Base-by-base conservation (phyloP, 2,888 invertebrate species). In the Meiosimyza platycephala region DNA sequence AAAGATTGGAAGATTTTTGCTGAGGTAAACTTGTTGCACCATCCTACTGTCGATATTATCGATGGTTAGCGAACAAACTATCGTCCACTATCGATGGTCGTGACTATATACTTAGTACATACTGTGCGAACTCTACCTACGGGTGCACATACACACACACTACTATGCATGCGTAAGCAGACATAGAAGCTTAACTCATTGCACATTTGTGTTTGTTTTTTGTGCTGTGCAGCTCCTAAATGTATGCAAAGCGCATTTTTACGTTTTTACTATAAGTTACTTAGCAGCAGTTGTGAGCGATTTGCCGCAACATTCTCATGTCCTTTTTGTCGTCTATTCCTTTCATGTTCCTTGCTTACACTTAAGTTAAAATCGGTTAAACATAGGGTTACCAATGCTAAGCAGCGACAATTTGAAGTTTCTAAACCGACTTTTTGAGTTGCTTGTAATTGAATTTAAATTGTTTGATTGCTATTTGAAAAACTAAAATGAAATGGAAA, bases 381-480 rank as follows among this genome's bases (percentile, higher is more conserved):
- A 66, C n/a, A 51, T 51, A 22, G 40, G 40, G 40, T 40, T 40
- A 5, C 40, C 40, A 40, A 40, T 48, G 65, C 22, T 51, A n/a
- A 22, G 6, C 22, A 15, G 52, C 65, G 28, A 70, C 62, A 52
- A 62, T 70, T 70, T 40, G 9, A 64, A 57, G 22, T 67, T 63
- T 50, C 59, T 48, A 64, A 73, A 57, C 55, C 64, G n/a, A 64
- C 15, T 57, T 72, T 68, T 62, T 59, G 64, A 69, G 59, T 54
- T 72, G 72, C 64, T 71, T 54, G 70, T 74, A 74, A 74, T 74
- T 74, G 73, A 74, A 71, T 74, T 73, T 74, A 65, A 74, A 71
- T 71, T 71, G 67, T 71, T 74, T 74, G 71, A 71, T 67, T 71
- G 71, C 63, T 33, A 54, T 70, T 67, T 67, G 63, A 71, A 62